Evolutionary conservation across 2,888 invertebrate genomes (phyloP), one percentile per base, ranked within the genome.

Genomic region (Meghimatium bilineatum): DNA sequence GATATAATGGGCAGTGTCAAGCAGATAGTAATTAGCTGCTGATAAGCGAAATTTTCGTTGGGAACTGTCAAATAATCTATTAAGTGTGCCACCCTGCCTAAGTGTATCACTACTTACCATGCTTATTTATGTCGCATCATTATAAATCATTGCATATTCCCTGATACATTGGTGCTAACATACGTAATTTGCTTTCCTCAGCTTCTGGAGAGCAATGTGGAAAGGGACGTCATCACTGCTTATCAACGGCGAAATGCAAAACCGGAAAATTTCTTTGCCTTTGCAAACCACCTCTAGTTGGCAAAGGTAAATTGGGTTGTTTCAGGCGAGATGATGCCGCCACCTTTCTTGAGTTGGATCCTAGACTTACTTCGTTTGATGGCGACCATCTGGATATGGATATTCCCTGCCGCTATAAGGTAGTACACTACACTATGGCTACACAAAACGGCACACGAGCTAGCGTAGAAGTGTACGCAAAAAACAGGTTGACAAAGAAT

Each of bases 381-480:
- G 6, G n/a, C 10, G 80, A 80, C 10, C 52, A 56, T 34, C 23
- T 72, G 8, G 72, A 60, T 2, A 20, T 80, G 20, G 14, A 56
- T 10, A 71, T 71, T 20, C 80, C 80, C 12, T 80, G 80, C n/a
- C 80, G 71, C 12, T 80, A 71, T 34, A 69, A 60, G 14, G 71
- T 80, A 0, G 26, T 71, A 26, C 36, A 80, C 26, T 38, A 56
- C 52, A 17, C 72, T 0, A 26, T 71, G 56, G 36, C 12, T 6
- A n/a, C 60, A 10, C 6, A 14, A 2, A 71, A 56, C 32, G 36
- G 38, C 17, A 52, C 36, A 1, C 32, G 34, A 20, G 71, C 60
- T 23, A 72, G 69, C n/a, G 80, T 49, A 14, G 80, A 80, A 29
- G 56, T 80, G 12, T 71, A 71, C 36, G 80, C 71, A 1, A 69